Evolutionary conservation across 2,888 invertebrate genomes (phyloP).

Genomic region (Chrysolina oricalcia): DNA sequence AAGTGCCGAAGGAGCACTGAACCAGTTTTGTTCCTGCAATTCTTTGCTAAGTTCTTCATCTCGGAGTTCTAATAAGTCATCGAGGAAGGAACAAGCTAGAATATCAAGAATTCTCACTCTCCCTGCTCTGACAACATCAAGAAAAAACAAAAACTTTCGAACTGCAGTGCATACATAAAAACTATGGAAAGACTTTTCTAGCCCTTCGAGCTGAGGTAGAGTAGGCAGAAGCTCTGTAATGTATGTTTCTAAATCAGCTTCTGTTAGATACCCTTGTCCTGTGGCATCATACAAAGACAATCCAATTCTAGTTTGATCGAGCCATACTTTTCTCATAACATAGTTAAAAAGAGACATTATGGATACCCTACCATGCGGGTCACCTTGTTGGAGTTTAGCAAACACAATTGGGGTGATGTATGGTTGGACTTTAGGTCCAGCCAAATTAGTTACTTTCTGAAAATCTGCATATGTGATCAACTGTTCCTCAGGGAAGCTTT

Average conservation of each 20-base stretch:
- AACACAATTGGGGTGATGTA: conserved; percentile 92
- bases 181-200: conserved; percentile 94
- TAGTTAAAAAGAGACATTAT: conserved; percentile 95
- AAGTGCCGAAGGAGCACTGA: conserved; percentile 90
- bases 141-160: conserved; percentile 95
- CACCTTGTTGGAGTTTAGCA: conserved; percentile 89
- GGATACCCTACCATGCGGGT: conserved; percentile 89
- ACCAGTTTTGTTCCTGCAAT: conserved; percentile 93
- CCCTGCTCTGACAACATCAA: conserved; percentile 91
- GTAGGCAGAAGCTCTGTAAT: conserved; percentile 95
- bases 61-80: conserved; percentile 86
- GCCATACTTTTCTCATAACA: conserved; percentile 95
- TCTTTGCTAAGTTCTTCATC: conserved; percentile 78
- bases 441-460: conserved; percentile 83
- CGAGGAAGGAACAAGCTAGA: conserved; percentile 91
- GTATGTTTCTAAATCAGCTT: conserved; percentile 93
- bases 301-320: conserved; percentile 95
- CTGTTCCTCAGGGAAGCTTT: conserved; percentile 86
- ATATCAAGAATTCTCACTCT: conserved; percentile 93
- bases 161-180: conserved; percentile 98
- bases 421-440: conserved; percentile 75
- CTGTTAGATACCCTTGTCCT: conserved; percentile 79
- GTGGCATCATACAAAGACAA: conserved; percentile 93
- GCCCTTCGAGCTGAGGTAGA: conserved; percentile 89
- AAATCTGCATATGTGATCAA: conserved; percentile 91